Percentiles rank a stretch among this genome's conserved stretches.
These are phyloP conservation scores for Melinaea marsaeus DNA, from an alignment of 2,888 invertebrate genomes.

Conservation along the genomic window DNA sequence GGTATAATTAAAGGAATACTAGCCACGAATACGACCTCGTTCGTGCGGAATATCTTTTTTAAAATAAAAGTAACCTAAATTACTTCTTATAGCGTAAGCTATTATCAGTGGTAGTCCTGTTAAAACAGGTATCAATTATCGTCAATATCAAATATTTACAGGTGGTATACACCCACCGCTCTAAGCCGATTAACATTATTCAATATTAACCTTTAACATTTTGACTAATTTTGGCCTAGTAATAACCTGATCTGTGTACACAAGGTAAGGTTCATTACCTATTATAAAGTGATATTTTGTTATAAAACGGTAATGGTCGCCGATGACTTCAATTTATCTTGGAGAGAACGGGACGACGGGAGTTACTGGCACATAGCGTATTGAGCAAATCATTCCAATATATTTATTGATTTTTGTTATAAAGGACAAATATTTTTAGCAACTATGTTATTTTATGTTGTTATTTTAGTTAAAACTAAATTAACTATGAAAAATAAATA, in stretches of 20 bases:
- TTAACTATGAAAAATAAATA: too few relatives aligned
- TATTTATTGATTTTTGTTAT: background rate
- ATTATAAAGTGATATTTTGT: constrained; percentile 27
- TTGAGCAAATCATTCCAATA: constrained; percentile 1
- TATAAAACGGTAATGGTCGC: constrained; percentile 45
- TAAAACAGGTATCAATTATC: too few relatives aligned
- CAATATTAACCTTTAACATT: constrained; percentile 4
- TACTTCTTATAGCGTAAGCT: too few relatives aligned
- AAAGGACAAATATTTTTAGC: background rate
- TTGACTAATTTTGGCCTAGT: background rate
- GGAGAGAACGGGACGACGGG: constrained; percentile 36
- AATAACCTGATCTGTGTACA: background rate
- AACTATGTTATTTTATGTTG: background rate
- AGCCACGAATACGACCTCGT: too few relatives aligned
- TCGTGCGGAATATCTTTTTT: too few relatives aligned
- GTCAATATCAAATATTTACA: too few relatives aligned
- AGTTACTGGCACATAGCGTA: constrained; percentile 25
- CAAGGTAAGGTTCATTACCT: constrained; percentile 2
- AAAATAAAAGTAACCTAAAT: too few relatives aligned
- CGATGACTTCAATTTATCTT: constrained; percentile 51
- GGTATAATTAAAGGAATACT: too few relatives aligned
- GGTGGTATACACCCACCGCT: too few relatives aligned
- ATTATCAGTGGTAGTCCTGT: too few relatives aligned
- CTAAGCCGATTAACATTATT: background rate
- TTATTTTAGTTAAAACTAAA: too few relatives aligned